phyloP scores from a whole-genome alignment of 1,140 invertebrate genomes.

The Anoplophora glabripennis region DNA sequence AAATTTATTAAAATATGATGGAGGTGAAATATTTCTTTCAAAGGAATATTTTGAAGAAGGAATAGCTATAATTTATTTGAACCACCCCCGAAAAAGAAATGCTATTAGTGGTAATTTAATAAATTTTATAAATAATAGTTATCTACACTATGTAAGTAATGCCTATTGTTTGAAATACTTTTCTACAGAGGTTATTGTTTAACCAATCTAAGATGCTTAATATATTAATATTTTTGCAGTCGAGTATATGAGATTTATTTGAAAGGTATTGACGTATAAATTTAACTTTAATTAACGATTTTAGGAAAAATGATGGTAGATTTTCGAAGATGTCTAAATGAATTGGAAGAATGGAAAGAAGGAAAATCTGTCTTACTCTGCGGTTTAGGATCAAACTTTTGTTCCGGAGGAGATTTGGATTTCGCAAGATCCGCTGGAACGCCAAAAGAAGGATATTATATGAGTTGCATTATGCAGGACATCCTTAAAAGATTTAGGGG shows the following conservation, averaged over 20 bases:
- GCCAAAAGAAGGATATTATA: slow-evolving; percentile 48
- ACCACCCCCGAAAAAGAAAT: slow-evolving; percentile 16
- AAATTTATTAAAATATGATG: slow-evolving; percentile 6
- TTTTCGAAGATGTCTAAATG: slow-evolving; percentile 49
- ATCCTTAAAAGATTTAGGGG: slow-evolving; percentile 49
- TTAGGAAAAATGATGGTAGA: slow-evolving; percentile 64
- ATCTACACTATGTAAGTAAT: no score
- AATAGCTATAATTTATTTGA: slow-evolving; percentile 12
- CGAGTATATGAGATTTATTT: no score
- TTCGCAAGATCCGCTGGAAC: slow-evolving; percentile 49
- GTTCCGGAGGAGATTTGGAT: slow-evolving; percentile 60
- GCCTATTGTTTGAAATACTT: no score
- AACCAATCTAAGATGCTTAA: no score
- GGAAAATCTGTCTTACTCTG: slow-evolving; percentile 58
- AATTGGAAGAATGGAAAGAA: slow-evolving; percentile 52
- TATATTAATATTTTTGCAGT: no score
- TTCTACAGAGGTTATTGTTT: no score
- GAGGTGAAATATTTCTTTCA: slow-evolving; percentile 15
- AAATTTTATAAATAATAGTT: no score
- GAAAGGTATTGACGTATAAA: no score
- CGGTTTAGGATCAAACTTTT: slow-evolving; percentile 54
- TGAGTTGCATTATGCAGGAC: slow-evolving; percentile 56
- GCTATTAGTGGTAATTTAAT: slow-evolving; percentile 18
- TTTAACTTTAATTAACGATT: slow-evolving; percentile 26
- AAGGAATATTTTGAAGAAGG: slow-evolving; percentile 15